Conservation (phyloP, 2,113 vertebrate species). For the Tor tambroides region DNA sequence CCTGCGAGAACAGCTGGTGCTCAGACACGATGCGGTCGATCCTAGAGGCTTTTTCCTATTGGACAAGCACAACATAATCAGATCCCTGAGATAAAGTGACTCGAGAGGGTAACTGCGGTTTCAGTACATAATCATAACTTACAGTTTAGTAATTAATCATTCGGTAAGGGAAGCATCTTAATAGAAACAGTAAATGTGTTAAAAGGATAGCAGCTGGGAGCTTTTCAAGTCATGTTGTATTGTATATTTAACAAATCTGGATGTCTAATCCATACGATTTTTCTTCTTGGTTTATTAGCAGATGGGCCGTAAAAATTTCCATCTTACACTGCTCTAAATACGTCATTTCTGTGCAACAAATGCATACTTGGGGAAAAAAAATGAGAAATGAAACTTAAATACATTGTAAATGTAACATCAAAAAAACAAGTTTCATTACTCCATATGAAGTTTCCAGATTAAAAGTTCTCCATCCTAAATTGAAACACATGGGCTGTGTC, state of each 20-base stretch:
- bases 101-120: background rate
- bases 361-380: background rate
- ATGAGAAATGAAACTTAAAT: background rate
- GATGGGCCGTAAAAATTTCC: background rate
- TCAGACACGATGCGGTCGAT: slow-evolving; percentile 91
- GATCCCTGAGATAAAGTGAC: background rate
- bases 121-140: background rate
- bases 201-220: background rate
- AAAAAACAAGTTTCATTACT: background rate
- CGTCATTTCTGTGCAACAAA: slow-evolving; percentile 1
- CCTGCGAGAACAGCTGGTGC: slow-evolving; percentile 90
- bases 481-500: background rate
- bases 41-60: slow-evolving; percentile 90
- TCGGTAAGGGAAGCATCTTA: background rate
- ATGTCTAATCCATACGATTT: slow-evolving; percentile 18
- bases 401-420: background rate
- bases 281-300: background rate
- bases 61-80: background rate
- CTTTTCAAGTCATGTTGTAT: background rate
- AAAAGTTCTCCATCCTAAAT: background rate
- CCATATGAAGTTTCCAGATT: background rate
- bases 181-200: slow-evolving; percentile 14
- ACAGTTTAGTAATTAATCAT: slow-evolving; percentile 17
- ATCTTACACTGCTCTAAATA: slow-evolving; percentile 24
- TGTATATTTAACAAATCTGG: background rate